Percentiles rank a stretch among this genome's conserved stretches.
Conservation (phyloP, 2,113 vertebrate species). For the Oncorhynchus mykiss region DNA sequence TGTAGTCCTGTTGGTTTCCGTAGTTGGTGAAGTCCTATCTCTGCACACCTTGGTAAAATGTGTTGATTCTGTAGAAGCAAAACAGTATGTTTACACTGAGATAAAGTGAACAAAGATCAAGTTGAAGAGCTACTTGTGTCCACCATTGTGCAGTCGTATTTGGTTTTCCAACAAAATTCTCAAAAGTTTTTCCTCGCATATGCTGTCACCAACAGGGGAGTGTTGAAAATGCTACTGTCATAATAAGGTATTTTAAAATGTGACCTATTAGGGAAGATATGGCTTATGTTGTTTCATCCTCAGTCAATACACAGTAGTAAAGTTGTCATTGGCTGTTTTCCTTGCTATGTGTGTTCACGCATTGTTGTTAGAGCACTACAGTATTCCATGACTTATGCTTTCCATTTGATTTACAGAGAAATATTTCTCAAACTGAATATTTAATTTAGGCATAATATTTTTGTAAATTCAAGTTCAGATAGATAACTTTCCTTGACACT, state of each 20-base stretch:
- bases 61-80: conserved; percentile 45
- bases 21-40: conserved; percentile 37
- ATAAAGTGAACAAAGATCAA: conserved; percentile 22
- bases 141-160: conserved; percentile 7
- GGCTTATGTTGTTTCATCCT: conserved; percentile 47
- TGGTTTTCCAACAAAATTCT: conserved; percentile 34
- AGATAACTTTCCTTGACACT: conserved; percentile 7
- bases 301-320: conserved; percentile 24
- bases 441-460: background rate
- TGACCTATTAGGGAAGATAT: conserved; percentile 42
- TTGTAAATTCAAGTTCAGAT: background rate
- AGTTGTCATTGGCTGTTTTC: conserved; percentile 44
- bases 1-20: conserved; percentile 23
- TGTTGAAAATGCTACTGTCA: conserved; percentile 39
- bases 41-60: conserved; percentile 16
- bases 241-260: conserved; percentile 53
- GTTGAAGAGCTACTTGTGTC: conserved; percentile 29
- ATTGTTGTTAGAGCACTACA: conserved; percentile 10
- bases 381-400: conserved; percentile 13
- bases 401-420: background rate
- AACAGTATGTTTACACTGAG: conserved; percentile 36
- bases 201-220: conserved; percentile 29
- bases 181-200: conserved; percentile 30
- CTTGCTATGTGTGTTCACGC: conserved; percentile 32
- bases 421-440: background rate